These are phyloP conservation scores for Mohoua ochrocephala DNA, from an alignment of 2,113 vertebrate genomes.

Conservation along the genomic window DNA sequence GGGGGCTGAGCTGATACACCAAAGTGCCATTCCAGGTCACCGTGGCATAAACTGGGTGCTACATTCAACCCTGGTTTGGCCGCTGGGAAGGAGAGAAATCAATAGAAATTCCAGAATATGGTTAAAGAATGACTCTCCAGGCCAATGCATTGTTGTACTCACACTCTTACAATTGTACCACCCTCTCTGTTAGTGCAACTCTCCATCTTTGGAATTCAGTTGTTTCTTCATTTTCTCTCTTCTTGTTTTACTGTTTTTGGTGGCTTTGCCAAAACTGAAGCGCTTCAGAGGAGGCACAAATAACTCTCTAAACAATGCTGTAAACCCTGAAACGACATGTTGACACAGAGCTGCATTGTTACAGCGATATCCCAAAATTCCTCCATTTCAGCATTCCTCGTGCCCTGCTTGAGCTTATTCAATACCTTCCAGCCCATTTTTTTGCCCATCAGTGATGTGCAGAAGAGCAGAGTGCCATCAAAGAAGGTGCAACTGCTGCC, in stretches of 20 bases:
- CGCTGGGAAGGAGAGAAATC: not conserved
- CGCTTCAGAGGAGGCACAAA: not conserved
- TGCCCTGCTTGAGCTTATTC: not conserved
- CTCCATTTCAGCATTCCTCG: not conserved
- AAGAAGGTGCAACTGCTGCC: not conserved
- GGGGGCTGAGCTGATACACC: not conserved
- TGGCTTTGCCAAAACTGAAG: not conserved
- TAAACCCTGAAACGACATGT: not conserved
- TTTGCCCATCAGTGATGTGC: not conserved
- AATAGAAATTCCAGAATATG: not conserved
- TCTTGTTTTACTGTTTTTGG: not conserved
- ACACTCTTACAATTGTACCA: not conserved
- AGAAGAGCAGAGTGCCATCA: not conserved
- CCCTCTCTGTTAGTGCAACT: not conserved
- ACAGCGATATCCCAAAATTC: not conserved
- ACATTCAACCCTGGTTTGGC: not conserved
- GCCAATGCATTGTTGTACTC: not conserved
- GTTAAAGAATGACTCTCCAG: not conserved
- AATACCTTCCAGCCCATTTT: not conserved
- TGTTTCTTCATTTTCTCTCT: accelerated
- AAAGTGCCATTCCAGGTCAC: not conserved
- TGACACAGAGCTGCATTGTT: not conserved
- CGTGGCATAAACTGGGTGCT: not conserved
- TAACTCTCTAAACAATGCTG: accelerated
- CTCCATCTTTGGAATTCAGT: not conserved